phyloP scores from a whole-genome alignment of 1,140 invertebrate genomes.

The Philotrypesis tridentata region DNA sequence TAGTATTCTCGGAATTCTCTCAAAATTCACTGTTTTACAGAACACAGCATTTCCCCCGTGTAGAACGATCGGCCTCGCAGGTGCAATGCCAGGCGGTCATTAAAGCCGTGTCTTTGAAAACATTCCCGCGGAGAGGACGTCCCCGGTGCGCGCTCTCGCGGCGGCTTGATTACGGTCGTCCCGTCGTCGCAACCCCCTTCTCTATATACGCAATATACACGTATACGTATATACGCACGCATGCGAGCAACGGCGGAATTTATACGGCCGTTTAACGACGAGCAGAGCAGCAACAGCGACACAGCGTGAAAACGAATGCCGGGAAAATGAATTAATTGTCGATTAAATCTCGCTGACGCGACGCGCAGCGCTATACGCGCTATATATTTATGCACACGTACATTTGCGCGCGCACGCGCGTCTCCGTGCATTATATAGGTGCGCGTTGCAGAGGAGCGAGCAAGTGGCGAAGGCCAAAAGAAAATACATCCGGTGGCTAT shows the following conservation, averaged over 20 bases:
- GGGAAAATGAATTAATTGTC: constrained; percentile 49
- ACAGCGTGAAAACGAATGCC: constrained; percentile 19
- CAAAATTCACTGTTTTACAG: no score
- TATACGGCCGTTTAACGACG: not conserved
- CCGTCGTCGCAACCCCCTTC: no score
- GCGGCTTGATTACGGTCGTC: no score
- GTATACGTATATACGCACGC: not conserved
- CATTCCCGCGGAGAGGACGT: no score
- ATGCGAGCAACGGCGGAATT: not conserved
- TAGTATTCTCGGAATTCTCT: no score
- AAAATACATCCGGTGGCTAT: constrained; percentile 49
- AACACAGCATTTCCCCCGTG: no score
- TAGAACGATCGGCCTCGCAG: no score
- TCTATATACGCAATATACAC: not conserved
- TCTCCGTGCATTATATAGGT: not conserved
- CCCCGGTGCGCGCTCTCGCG: no score
- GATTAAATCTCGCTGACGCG: constrained; percentile 27
- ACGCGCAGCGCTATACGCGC: not conserved
- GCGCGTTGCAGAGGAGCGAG: not conserved
- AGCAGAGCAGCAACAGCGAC: constrained; percentile 3
- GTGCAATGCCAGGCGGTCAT: no score
- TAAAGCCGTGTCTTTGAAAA: no score
- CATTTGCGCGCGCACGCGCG: not conserved
- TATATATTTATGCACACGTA: constrained; percentile 19
- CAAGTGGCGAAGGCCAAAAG: constrained; percentile 36